Conservation (phyloP, 2,113 vertebrate species). For the Galemys pyrenaicus region DNA sequence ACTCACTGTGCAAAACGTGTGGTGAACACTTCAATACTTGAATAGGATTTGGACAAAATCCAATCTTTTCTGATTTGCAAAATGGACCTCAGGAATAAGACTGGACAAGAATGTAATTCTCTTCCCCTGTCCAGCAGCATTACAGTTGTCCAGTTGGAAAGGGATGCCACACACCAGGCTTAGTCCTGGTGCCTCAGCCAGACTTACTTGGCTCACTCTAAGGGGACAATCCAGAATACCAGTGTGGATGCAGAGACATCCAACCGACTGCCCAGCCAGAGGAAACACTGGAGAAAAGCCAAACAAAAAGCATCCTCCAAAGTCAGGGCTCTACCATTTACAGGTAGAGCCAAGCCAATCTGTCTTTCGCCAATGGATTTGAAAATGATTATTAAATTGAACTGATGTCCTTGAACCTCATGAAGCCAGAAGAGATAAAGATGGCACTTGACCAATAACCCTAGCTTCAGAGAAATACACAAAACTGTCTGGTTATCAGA, state of each 20-base stretch:
- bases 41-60: constrained; percentile 16
- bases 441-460: background rate
- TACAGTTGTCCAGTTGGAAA: background rate
- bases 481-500: background rate
- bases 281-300: background rate
- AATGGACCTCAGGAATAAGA: background rate
- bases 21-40: background rate
- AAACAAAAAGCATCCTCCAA: background rate
- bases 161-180: background rate
- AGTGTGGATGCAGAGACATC: background rate
- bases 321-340: background rate
- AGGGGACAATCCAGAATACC: background rate
- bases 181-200: background rate
- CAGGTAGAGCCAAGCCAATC: background rate
- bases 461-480: background rate
- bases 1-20: background rate
- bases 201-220: background rate
- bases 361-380: background rate
- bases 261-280: background rate
- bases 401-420: background rate
- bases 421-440: background rate
- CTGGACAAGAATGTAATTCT: background rate
- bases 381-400: background rate
- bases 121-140: background rate
- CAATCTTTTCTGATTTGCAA: background rate